A percentile compares a stretch with the other conserved stretches of the same genome.
Conservation (phyloP, 2,113 vertebrate genomes). For the Hepsetus odoe region DNA sequence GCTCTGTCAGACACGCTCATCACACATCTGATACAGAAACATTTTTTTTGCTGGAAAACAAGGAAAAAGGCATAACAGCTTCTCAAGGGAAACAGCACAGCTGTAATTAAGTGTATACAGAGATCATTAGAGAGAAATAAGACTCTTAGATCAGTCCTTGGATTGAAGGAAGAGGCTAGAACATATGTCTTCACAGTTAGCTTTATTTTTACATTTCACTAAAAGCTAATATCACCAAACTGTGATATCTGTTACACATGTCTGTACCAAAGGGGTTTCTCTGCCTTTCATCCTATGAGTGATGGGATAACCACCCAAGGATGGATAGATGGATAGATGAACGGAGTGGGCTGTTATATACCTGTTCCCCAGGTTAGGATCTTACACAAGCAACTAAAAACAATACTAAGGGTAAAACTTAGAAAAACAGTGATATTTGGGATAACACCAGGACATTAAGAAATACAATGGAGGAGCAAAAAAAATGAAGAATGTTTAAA, state of each 20-base stretch:
- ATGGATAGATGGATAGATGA: too few species aligned
- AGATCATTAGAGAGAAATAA: neutral
- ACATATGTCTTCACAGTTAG: neutral
- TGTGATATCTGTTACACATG: too few species aligned
- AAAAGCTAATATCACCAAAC: too few species aligned
- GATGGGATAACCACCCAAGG: too few species aligned
- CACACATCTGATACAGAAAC: neutral
- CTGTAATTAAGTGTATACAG: neutral
- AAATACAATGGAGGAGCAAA: neutral
- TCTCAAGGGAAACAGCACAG: neutral
- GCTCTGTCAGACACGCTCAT: constrained; percentile 15
- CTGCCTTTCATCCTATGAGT: too few species aligned
- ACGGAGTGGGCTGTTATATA: too few species aligned
- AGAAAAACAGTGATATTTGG: neutral
- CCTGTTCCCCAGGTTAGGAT: too few species aligned
- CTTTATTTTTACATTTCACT: neutral
- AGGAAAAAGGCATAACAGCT: constrained; percentile 1
- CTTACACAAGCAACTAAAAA: too few species aligned
- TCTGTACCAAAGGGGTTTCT: too few species aligned
- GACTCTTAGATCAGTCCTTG: neutral
- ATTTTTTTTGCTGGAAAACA: neutral
- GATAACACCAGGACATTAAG: too few species aligned
- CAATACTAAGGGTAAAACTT: neutral
- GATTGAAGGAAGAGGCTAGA: neutral
- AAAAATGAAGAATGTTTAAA: neutral